phyloP scores from a whole-genome alignment of 2,797 vertebrate species.

The Liparis tanakae region DNA sequence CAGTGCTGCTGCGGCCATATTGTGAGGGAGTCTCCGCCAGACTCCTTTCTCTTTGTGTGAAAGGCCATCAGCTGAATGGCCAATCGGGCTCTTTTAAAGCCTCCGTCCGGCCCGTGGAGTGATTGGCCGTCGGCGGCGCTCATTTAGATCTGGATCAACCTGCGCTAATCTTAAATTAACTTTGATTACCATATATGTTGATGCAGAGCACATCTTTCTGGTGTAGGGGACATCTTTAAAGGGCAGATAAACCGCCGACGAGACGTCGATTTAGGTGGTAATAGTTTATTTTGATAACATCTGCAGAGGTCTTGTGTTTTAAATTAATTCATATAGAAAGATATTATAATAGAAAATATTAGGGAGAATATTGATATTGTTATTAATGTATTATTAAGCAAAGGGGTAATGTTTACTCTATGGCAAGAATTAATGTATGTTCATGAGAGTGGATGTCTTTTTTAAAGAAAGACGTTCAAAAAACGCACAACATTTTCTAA shows the following conservation, averaged over 20 bases:
- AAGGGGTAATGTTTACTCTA: too few relatives aligned
- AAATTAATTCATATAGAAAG: too few relatives aligned
- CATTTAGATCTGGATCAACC: slow-evolving; percentile 39
- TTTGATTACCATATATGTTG: background rate
- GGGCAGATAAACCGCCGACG: background rate
- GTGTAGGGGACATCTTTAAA: background rate
- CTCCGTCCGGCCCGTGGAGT: slow-evolving; percentile 50
- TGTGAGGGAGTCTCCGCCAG: slow-evolving; percentile 62
- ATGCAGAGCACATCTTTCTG: background rate
- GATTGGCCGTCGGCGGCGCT: slow-evolving; percentile 46
- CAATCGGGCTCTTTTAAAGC: slow-evolving; percentile 40
- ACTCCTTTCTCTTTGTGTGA: slow-evolving; percentile 65
- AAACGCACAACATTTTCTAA: too few relatives aligned
- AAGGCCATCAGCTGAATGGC: slow-evolving; percentile 68
- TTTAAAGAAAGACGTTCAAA: too few relatives aligned
- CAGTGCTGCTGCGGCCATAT: slow-evolving; percentile 70
- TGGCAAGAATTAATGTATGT: too few relatives aligned
- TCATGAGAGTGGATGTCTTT: too few relatives aligned
- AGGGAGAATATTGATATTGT: too few relatives aligned
- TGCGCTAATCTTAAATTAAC: slow-evolving; percentile 21
- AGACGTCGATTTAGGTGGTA: background rate
- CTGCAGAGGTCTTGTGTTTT: too few relatives aligned
- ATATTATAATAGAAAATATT: too few relatives aligned
- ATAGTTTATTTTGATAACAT: too few relatives aligned
- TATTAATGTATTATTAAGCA: too few relatives aligned